Evolutionary conservation across 2,888 invertebrate genomes (phyloP), one percentile per base, ranked within the genome.

Genomic region (Clistopyga incitator): DNA sequence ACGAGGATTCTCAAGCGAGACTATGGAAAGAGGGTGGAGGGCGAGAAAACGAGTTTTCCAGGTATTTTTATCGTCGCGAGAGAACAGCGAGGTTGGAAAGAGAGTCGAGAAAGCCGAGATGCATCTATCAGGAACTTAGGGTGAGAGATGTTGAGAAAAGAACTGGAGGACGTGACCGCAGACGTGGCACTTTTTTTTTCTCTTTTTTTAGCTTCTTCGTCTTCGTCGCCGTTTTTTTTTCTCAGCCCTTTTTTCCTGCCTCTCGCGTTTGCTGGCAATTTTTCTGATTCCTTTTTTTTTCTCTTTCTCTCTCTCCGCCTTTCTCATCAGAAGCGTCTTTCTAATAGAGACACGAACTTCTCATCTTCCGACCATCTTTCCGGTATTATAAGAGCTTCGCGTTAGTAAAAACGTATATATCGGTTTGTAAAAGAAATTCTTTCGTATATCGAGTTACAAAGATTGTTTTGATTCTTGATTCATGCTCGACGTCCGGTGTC

Each of bases 31-130:
- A 42, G 56, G 34, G 50, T 52, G 34, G 11, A 29, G 18, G 47
- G 6, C 11, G 34, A 71, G 56, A 79, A 79, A 72, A 79, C 72
- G 67, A 79, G 72, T 72, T 79, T 79, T 74, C 65, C 72, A 56
- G 65, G 56, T 79, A 74, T 74, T 79, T 79, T 79, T 79, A 79
- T 74, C 65, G 79, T 38, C 54, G 56, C 54, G 13, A 59, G 20
- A 54, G 45, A 67, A 38, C 45, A 34, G 11, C 38, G 25, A 38
- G 10, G 18, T n/a, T 34, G 20, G 61, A n/a, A 38, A 56, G 70
- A 65, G 65, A 47, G 45, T 45, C 45, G 75, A 50, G 61, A n/a
- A 75, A 10, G 64, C 29, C 29, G 61, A 70, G 76, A 56, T 72
- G 65, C 56, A 81, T 81, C 67, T 67, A 67, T 77, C 71, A 77